phyloP scores from a whole-genome alignment of 1,140 invertebrate genomes.

The Aplysia californica region DNA sequence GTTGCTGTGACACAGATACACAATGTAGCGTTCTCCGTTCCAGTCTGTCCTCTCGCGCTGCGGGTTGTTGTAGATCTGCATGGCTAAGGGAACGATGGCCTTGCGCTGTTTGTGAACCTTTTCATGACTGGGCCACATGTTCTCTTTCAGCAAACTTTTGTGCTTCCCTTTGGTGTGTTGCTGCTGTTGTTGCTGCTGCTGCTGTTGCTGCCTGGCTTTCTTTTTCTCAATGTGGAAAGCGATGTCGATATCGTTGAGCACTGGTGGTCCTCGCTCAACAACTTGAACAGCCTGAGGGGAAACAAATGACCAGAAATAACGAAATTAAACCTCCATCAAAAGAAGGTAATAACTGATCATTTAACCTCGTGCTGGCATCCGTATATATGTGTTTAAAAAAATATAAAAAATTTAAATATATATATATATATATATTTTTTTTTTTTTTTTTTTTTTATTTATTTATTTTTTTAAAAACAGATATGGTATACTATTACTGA shows the following conservation, averaged over 20 bases:
- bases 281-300: not conserved
- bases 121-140: conserved; percentile 23
- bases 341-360: not conserved
- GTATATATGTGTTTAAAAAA: not conserved
- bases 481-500: too few relatives aligned
- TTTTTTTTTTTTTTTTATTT: not conserved
- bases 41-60: conserved; percentile 3
- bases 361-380: not conserved
- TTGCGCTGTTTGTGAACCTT: conserved; percentile 14
- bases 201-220: not conserved
- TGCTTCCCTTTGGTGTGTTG: not conserved
- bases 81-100: conserved; percentile 2
- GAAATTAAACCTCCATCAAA: not conserved
- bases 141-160: conserved; percentile 19
- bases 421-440: not conserved
- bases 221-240: conserved; percentile 19
- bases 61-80: conserved; percentile 23
- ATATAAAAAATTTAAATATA: not conserved
- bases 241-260: conserved; percentile 24
- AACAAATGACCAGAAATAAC: not conserved
- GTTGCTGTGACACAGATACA: conserved; percentile 37
- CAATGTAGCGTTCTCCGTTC: conserved; percentile 34
- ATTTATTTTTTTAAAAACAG: too few relatives aligned
- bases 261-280: not conserved
- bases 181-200: not conserved